Evolutionary conservation across 2,113 vertebrate species (phyloP), one percentile per base, ranked within the genome.

Genomic region (Crotalus helleri): DNA sequence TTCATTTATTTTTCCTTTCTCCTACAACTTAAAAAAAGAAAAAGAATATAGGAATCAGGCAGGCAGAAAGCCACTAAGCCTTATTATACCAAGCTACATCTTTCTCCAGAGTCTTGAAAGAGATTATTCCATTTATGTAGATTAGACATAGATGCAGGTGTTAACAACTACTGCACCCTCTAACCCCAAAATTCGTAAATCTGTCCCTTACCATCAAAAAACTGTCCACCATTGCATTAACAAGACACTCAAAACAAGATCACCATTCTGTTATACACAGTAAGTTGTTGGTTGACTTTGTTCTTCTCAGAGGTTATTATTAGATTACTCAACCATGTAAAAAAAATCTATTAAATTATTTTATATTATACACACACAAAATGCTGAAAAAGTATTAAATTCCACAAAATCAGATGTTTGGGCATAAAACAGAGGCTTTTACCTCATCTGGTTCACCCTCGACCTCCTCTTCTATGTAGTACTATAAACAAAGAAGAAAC

Each of bases 381-480:
- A 90, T 33, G 15, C 24, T 61, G 15, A 95, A 87, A 51, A 96
- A 90, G 4, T 88, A 88, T 90, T 90, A 87, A 95, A 49, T 46
- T 93, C 96, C 54, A 94, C 90, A 93, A 93, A 86, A 86, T 15
- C 90, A 86, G 74, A 51, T 33, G 3, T 49, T 19, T 17, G 12
- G 1, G 74, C 29, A 94, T 39, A 86, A 61, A 64, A 89, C 90
- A 93, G 90, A 94, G 89, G 93, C 86, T 91, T 97, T 99, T 98
- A 99, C 98, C 99, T 99, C 97, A 0, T 95, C 94, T 0, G 97
- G 97, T 89, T 96, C 91, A 24, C 95, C 97, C 89, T 98, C 97
- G 96, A 98, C 5, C 89, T 98, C 97, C 93, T 98, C 98, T 97
- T 98, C 98, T 94, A 97, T 98, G 97, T 98, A 98, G 97, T 98